phyloP scores from a whole-genome alignment of 1,140 invertebrate genomes.

The Lutraria rhynchaena region DNA sequence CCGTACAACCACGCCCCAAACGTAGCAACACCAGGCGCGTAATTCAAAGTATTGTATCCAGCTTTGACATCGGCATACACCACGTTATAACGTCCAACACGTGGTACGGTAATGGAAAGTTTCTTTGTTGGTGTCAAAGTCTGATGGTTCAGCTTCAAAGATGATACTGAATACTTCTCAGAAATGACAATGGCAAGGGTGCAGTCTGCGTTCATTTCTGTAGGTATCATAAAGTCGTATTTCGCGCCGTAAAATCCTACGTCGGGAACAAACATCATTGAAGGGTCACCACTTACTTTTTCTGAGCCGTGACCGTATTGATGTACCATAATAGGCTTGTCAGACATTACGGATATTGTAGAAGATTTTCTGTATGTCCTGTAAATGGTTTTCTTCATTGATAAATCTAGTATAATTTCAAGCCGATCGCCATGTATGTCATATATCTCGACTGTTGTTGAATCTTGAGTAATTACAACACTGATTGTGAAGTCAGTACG shows the following conservation, averaged over 20 bases:
- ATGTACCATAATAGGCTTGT: neutral
- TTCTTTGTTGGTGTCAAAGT: neutral
- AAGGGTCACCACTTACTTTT: neutral
- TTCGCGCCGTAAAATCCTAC: neutral
- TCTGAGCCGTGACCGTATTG: slow-evolving; percentile 10
- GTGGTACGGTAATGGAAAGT: too few species aligned
- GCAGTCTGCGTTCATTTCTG: neutral
- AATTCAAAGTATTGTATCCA: too few species aligned
- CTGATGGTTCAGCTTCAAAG: neutral
- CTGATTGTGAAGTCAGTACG: slow-evolving; percentile 14
- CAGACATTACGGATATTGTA: neutral
- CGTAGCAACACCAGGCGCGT: too few species aligned
- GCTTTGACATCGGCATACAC: too few species aligned
- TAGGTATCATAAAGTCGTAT: slow-evolving; percentile 1
- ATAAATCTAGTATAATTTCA: neutral
- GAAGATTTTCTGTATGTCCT: neutral
- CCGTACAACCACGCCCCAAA: too few species aligned
- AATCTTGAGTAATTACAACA: neutral
- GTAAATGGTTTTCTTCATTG: neutral
- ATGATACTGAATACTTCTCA: neutral
- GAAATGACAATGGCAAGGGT: neutral
- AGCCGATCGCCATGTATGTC: neutral
- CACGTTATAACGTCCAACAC: too few species aligned
- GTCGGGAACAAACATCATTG: slow-evolving; percentile 17
- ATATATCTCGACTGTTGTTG: neutral